phyloP scores from a whole-genome alignment of 2,797 vertebrate species.

The Chloroceryle inda region DNA sequence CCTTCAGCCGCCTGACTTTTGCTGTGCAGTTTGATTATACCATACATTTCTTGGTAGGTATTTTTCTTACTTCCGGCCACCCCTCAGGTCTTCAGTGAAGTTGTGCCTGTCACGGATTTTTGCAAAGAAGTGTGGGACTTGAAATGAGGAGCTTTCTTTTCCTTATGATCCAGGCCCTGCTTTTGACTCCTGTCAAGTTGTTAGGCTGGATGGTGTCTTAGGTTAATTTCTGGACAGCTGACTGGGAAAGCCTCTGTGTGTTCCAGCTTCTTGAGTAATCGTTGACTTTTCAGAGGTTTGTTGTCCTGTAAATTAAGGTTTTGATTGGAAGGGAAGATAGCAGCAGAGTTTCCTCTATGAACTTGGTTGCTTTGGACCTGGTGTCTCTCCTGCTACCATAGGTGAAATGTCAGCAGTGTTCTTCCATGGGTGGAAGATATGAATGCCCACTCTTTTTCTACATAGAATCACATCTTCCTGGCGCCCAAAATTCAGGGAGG shows the following conservation, averaged over 20 bases:
- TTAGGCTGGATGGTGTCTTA: background rate
- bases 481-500: background rate
- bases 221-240: background rate
- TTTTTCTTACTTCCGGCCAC: background rate
- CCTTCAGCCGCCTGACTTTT: background rate
- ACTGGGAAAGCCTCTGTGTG: background rate
- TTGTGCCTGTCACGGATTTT: background rate
- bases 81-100: background rate
- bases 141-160: background rate
- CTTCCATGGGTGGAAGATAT: accelerated
- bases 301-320: background rate
- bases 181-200: background rate
- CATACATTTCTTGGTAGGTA: background rate
- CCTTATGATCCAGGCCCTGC: background rate
- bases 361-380: background rate
- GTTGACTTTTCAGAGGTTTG: background rate
- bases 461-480: background rate
- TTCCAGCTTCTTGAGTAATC: background rate
- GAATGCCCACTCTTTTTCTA: background rate
- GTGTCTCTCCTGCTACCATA: background rate
- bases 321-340: background rate
- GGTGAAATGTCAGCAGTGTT: background rate
- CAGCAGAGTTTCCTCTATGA: background rate
- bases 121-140: background rate
- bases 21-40: background rate